Base-by-base conservation (phyloP, 2,888 invertebrate species). In the Cotesia congregata region DNA sequence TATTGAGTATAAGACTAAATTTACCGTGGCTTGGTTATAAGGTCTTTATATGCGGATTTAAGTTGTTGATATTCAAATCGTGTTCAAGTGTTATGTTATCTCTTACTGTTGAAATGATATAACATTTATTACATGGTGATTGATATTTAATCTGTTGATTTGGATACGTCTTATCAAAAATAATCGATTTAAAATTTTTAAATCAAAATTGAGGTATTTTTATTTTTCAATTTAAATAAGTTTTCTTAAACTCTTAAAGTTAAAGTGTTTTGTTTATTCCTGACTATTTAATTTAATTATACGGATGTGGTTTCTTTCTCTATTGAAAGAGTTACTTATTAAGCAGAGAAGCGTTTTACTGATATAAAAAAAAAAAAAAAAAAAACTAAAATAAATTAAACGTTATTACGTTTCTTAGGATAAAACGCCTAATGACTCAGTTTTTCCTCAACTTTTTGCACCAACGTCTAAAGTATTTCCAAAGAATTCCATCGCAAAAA, bases 401-500 rank as follows among this genome's bases (percentile, higher is more conserved):
- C 50, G 50, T 7, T 50, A 12, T 50, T 12, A 50, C 30, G 30
- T 50, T 50, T 50, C 50, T 50, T 50, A 50, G 7, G 50, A 50
- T 50, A 50, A 50, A 50, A 3, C 12, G 7, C 12, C 7, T 12
- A 50, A 50, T 50, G 50, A 50, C 50, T 50, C 50, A 50, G 3
- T 12, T 50, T 50, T 50, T 50, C 7, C 4, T 1, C 9, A 12
- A 50, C 50, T 50, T 50, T 50, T 50, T 50, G 4, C 50, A 12
- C 12, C 1, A 50, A 9, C 50, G 4, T 50, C 12, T 50, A 4
- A 50, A 50, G 12, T 50, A 12, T 50, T 65, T 65, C 30, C 65
- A 65, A 12, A 65, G 65, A 65, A 65, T 38, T 65, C 30, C 38
- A 65, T 65, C n/a, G 62, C 17, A n/a, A 62, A n/a, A 62, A 65